These are phyloP conservation scores for Agrochola lota DNA, from an alignment of 2,888 invertebrate genomes.

Conservation along the genomic window DNA sequence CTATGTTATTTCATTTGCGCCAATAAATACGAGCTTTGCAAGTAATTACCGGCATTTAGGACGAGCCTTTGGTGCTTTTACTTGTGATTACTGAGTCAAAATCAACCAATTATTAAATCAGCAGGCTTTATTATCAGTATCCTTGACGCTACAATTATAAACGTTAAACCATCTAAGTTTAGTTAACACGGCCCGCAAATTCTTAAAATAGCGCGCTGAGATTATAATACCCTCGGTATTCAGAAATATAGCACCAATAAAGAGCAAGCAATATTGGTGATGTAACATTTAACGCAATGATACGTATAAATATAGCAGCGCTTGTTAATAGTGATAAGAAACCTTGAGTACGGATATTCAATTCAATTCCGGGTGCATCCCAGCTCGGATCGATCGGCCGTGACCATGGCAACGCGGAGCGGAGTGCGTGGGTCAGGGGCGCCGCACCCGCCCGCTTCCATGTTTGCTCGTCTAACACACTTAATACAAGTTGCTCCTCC, in stretches of 20 bases:
- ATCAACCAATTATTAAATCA: neutral
- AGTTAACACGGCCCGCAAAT: conserved; percentile 5
- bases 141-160: conserved; percentile 15
- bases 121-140: conserved; percentile 4
- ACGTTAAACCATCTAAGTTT: neutral
- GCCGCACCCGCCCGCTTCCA: conserved; percentile 64
- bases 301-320: conserved; percentile 39
- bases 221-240: conserved; percentile 28
- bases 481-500: conserved; percentile 39
- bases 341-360: conserved; percentile 71
- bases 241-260: conserved; percentile 14
- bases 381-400: conserved; percentile 84
- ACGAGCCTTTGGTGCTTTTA: conserved; percentile 3
- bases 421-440: conserved; percentile 87
- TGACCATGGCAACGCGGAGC: conserved; percentile 86
- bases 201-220: conserved; percentile 32
- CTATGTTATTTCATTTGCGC: conserved; percentile 17
- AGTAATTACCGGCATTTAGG: conserved; percentile 19
- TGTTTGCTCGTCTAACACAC: conserved; percentile 50
- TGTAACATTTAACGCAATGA: conserved; percentile 14
- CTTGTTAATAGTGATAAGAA: conserved; percentile 56
- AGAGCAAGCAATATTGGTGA: conserved; percentile 1
- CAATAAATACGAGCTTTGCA: neutral
- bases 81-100: conserved; percentile 3
- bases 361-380: conserved; percentile 83